Evolutionary conservation across 2,113 vertebrate genomes (phyloP), one percentile per base, ranked within the genome.

Genomic region (Ammodytes marinus): DNA sequence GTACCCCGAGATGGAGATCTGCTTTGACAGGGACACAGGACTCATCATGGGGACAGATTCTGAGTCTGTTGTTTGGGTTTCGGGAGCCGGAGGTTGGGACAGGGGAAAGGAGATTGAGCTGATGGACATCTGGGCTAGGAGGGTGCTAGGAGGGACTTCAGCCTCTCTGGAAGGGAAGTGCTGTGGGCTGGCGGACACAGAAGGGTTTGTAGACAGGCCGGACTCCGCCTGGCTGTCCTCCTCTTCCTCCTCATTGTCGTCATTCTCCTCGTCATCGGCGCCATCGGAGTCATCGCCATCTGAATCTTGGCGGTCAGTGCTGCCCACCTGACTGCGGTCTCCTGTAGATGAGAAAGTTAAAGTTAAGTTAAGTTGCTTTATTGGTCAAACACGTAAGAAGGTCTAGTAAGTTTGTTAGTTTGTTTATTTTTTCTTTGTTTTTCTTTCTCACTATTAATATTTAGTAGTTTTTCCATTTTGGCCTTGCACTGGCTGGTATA

Each of bases 141-240:
- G 91, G 0, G 96, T 95, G 83, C 97, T 96, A 0, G 98, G 97
- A 5, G 97, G 95, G 12, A 95, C 46, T 1, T 98, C 97, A 65
- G 95, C 92, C 0, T 96, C 96, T 86, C 94, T 95, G 0, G 91
- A 84, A 42, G 96, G 92, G n/a, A 96, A 79, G 47, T 98, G 98
- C 92, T 98, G 98, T 0, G 98, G 98, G 88, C 98, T 99, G 80
- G 98, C 97, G 0, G 97, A 95, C 47, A 98, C 97, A 0, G 98
- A 99, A 1, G 98, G 98, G 0, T 97, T 96, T 3, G 98, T 96
- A 4, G 98, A 99, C 4, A 98, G 92, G n/a, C 96, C 96, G 0
- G 97, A 99, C 78, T 99, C 98, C 0, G 97, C 96, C 92, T 98
- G 98, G 90, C 98, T 99, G 91, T 99, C 98, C n/a, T 99, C 98